phyloP scores from a whole-genome alignment of 92 coral and sea anemone genomes.

The Epizoanthus illoricatus region DNA sequence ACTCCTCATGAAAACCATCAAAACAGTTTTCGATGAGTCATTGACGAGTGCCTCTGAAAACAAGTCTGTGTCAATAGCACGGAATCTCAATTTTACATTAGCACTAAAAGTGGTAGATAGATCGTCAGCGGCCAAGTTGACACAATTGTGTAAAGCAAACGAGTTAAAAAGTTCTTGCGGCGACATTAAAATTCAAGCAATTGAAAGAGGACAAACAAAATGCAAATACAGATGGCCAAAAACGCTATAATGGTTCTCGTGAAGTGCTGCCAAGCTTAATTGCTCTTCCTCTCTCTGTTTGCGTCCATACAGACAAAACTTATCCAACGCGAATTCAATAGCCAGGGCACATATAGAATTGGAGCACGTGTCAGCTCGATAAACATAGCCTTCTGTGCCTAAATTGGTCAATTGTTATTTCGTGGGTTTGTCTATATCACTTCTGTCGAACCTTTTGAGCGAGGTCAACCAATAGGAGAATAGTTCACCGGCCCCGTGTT shows the following conservation, averaged over 20 bases:
- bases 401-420: slow-evolving; percentile 86
- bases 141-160: slow-evolving; percentile 70
- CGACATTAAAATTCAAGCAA: slow-evolving; percentile 67
- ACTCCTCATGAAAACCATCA: slow-evolving; percentile 21
- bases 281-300: slow-evolving; percentile 61
- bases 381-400: slow-evolving; percentile 83
- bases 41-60: slow-evolving; percentile 14
- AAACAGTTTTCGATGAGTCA: slow-evolving; percentile 30
- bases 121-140: slow-evolving; percentile 44
- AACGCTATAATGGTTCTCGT: slow-evolving; percentile 55
- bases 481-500: slow-evolving; percentile 58
- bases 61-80: slow-evolving; percentile 36
- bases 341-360: slow-evolving; percentile 67
- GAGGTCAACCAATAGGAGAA: slow-evolving; percentile 60
- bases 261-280: slow-evolving; percentile 63
- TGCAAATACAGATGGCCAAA: slow-evolving; percentile 56
- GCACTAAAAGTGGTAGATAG: slow-evolving; percentile 44
- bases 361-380: slow-evolving; percentile 87
- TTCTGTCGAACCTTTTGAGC: slow-evolving; percentile 1
- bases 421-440: slow-evolving; percentile 67
- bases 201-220: slow-evolving; percentile 52
- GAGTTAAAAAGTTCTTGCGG: slow-evolving; percentile 78
- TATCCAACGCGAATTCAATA: slow-evolving; percentile 72
- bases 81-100: slow-evolving; percentile 63
- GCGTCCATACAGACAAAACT: slow-evolving; percentile 69